These are phyloP conservation scores for Semnopithecus entellus DNA, from an alignment of 2,113 vertebrate species.

Conservation along the genomic window DNA sequence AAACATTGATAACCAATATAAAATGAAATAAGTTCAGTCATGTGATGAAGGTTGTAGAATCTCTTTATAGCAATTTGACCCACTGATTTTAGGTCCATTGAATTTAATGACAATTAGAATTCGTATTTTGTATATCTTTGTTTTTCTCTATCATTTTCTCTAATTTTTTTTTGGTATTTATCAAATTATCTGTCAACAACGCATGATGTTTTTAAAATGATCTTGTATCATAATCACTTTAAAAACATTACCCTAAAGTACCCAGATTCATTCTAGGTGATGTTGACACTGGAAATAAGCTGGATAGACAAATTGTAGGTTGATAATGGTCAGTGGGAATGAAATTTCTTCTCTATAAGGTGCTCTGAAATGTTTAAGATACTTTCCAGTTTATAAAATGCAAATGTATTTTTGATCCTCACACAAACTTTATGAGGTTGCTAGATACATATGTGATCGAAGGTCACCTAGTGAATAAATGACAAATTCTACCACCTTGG, in stretches of 20 bases:
- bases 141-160: neutral
- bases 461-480: neutral
- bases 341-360: neutral
- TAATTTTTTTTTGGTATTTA: no score
- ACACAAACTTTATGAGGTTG: neutral
- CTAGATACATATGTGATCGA: neutral
- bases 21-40: neutral
- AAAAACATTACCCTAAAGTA: neutral
- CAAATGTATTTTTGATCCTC: neutral
- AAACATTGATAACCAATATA: neutral
- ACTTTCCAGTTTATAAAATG: neutral
- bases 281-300: neutral
- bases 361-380: neutral
- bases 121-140: neutral
- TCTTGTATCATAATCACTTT: neutral
- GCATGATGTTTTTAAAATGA: neutral
- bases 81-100: neutral
- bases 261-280: neutral
- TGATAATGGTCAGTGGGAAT: neutral
- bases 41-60: neutral
- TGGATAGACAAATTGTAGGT: neutral
- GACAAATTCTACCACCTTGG: neutral
- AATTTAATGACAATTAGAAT: neutral
- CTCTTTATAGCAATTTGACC: neutral
- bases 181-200: neutral